phyloP scores from a whole-genome alignment of 2,888 invertebrate genomes.

The Drosophila borealis region DNA sequence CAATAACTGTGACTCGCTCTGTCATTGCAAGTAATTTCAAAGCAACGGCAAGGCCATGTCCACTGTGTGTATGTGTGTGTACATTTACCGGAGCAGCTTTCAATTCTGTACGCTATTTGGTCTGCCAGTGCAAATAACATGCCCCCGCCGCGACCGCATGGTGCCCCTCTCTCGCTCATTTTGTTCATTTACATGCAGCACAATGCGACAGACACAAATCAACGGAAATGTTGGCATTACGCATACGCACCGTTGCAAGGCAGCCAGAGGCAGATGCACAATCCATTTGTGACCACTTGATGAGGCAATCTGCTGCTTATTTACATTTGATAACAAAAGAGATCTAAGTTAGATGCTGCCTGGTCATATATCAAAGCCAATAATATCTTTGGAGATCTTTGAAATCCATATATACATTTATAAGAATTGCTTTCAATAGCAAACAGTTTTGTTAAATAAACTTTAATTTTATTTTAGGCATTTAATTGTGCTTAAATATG shows the following conservation, averaged over 20 bases:
- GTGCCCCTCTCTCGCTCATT: neutral
- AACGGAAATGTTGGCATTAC: conserved; percentile 46
- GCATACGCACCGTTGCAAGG: conserved; percentile 58
- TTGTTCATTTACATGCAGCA: conserved; percentile 45
- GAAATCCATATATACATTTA: neutral
- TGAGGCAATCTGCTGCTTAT: conserved; percentile 5
- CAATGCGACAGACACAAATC: conserved; percentile 35
- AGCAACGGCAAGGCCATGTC: conserved; percentile 66
- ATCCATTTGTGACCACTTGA: conserved; percentile 15
- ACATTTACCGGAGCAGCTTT: conserved; percentile 40
- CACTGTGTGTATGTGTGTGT: conserved; percentile 19
- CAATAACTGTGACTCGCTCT: conserved; percentile 59
- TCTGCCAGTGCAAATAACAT: conserved; percentile 35
- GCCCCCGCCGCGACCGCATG: conserved; percentile 5
- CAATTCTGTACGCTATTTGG: conserved; percentile 34
- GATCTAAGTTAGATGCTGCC: neutral
- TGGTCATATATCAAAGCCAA: neutral
- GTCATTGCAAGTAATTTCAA: conserved; percentile 46
- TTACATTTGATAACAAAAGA: neutral
- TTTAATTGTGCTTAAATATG: too few species aligned
- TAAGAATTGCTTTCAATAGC: too few species aligned
- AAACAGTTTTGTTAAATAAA: neutral
- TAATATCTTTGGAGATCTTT: neutral
- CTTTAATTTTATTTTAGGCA: too few species aligned
- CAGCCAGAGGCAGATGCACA: neutral